Base-by-base conservation (phyloP, 2,888 invertebrate species). In the Drosophila rubida region DNA sequence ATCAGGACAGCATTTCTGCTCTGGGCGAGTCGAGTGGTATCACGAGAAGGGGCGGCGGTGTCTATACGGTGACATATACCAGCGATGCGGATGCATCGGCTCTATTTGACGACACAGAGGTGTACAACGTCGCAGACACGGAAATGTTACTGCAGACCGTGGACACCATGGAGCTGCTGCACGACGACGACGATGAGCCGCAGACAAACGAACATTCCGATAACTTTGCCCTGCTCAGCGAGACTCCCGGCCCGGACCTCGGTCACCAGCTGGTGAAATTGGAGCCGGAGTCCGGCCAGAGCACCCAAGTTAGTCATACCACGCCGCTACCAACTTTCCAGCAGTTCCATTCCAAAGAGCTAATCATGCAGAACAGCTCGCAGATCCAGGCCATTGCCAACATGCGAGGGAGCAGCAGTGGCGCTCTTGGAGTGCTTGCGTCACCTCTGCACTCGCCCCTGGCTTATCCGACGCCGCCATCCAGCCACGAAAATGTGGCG, bases 381-480 rank as follows among this genome's bases (percentile, higher is more conserved):
- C 89, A 84, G 46, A 79, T 92, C 88, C 88, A 79, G 62, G 86
- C 89, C 39, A 73, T 89, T 50, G 78, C 84, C 90, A 91, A 69
- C 90, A 92, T 87, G 76, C 93, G 69, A 88, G 90, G 84, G 88
- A 90, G 84, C 84, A 92, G 76, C 88, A 90, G 79, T 88, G 90
- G 78, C 88, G 93, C 73, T 87, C 37, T 81, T 70, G 74, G 72
- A 41, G 73, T 94, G 93, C 53, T 93, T 93, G 93, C 94, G 73
- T 95, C 94, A 0, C 95, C 95, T 0, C 80, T 95, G 66, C 94
- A 95, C 72, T 95, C 95, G 25, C 95, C 95, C 0, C 93, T 97
- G 82, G 94, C 96, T 19, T 97, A 97, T 89, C 97, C 97, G 2
- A 97, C 97, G 7, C 97, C 97, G 19, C 97, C 97, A 4, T 96